phyloP scores from a whole-genome alignment of 2,888 invertebrate species.

The Chrysotoxum bicinctum region DNA sequence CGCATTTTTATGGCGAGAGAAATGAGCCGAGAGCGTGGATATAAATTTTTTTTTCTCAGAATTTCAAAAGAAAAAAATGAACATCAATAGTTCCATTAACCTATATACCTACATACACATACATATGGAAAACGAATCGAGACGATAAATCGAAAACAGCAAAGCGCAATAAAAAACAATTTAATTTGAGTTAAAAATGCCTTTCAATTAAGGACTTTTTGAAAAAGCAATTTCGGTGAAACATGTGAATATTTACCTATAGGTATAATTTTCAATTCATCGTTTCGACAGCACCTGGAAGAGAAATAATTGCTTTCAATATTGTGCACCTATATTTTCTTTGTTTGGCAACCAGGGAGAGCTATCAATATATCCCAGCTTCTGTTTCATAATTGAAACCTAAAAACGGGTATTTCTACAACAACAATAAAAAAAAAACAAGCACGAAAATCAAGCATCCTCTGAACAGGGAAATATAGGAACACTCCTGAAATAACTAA shows the following conservation, averaged over 20 bases:
- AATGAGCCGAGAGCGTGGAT: slow-evolving; percentile 8
- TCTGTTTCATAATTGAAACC: background rate
- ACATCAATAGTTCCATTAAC: background rate
- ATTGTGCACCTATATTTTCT: background rate
- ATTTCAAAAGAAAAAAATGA: background rate
- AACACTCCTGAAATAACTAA: no score
- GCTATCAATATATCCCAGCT: background rate
- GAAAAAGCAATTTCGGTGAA: background rate
- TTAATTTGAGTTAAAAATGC: slow-evolving; percentile 47
- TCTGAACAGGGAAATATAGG: no score
- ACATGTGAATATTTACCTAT: background rate
- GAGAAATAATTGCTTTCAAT: slow-evolving; percentile 12
- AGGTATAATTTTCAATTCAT: background rate
- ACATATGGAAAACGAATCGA: background rate
- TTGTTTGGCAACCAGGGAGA: background rate
- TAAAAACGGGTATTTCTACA: background rate
- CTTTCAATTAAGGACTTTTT: slow-evolving; percentile 43
- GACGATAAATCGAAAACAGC: slow-evolving; percentile 31
- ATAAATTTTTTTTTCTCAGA: background rate
- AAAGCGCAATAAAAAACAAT: slow-evolving; percentile 36
- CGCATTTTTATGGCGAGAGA: slow-evolving; percentile 45
- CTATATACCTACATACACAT: no score
- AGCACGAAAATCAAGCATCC: no score
- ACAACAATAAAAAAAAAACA: background rate
- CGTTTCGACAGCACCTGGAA: background rate